Percentiles rank a stretch among this genome's conserved stretches.
Conservation (phyloP, 2,888 invertebrate species). For the Automeris io region DNA sequence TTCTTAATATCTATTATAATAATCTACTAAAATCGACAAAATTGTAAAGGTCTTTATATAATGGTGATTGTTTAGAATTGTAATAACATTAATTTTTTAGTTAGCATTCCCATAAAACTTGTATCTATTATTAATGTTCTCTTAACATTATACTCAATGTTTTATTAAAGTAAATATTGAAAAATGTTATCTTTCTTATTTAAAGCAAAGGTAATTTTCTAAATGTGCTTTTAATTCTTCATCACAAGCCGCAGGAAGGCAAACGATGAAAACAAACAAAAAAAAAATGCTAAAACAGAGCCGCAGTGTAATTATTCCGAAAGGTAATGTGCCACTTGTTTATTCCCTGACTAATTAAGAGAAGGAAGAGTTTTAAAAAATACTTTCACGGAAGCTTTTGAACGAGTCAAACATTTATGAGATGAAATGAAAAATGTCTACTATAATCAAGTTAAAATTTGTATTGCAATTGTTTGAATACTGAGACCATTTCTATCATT, state of each 20-base stretch:
- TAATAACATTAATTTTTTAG: no score
- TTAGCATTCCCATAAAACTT: no score
- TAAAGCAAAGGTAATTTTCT: slow-evolving; percentile 59
- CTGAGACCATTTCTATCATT: no score
- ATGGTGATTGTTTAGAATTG: no score
- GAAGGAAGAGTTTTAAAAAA: slow-evolving; percentile 64
- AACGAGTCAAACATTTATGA: slow-evolving; percentile 69
- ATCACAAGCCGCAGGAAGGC: slow-evolving; percentile 51
- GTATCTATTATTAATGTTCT: no score
- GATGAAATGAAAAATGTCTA: slow-evolving; percentile 38
- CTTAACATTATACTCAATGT: no score
- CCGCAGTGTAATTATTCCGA: slow-evolving; percentile 68
- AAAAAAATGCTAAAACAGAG: slow-evolving; percentile 41
- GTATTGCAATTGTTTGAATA: no score
- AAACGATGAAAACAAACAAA: slow-evolving; percentile 41
- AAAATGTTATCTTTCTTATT: no score
- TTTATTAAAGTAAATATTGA: no score
- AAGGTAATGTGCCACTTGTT: slow-evolving; percentile 73
- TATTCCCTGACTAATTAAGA: slow-evolving; percentile 74
- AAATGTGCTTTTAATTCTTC: slow-evolving; percentile 70
- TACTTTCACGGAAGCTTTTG: slow-evolving; percentile 45
- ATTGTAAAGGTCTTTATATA: no score
- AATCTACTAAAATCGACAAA: no score
- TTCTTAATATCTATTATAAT: no score
- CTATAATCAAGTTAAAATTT: slow-evolving; percentile 26